A percentile compares a stretch with the other conserved stretches of the same genome.
phyloP scores from a whole-genome alignment of 2,113 vertebrate species.

The Dromiciops gliroides region DNA sequence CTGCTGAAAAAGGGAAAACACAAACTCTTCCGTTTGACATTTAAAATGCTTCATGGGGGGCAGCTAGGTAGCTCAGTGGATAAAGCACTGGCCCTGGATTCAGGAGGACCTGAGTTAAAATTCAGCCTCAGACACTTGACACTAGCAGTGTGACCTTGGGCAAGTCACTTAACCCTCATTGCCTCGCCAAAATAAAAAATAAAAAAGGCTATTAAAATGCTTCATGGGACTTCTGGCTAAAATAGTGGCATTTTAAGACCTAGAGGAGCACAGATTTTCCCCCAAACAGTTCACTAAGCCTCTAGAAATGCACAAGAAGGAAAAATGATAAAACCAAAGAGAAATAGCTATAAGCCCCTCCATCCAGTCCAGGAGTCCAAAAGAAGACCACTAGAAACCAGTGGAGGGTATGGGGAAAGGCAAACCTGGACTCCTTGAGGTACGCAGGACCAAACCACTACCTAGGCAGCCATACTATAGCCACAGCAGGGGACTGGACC shows the following conservation, averaged over 20 bases:
- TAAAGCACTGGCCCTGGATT: too few relatives aligned
- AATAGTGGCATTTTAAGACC: neutral
- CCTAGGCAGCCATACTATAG: neutral
- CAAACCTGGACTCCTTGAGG: neutral
- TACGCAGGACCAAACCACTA: neutral
- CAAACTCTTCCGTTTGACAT: neutral
- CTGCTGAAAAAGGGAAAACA: neutral
- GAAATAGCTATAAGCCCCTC: neutral
- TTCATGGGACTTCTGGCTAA: neutral
- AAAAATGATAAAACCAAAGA: neutral
- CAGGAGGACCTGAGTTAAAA: too few relatives aligned
- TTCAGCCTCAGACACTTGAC: too few relatives aligned
- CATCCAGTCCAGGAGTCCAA: neutral
- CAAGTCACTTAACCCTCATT: too few relatives aligned
- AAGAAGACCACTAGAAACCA: neutral
- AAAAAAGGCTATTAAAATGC: too few relatives aligned
- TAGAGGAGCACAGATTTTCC: neutral
- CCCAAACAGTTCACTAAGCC: neutral
- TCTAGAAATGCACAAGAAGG: neutral
- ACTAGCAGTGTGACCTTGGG: too few relatives aligned
- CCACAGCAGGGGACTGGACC: neutral
- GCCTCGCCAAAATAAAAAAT: too few relatives aligned
- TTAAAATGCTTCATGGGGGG: neutral
- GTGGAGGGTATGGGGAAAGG: neutral
- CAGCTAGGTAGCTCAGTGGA: too few relatives aligned